These are phyloP conservation scores for Xiphorhynchus erythropygius DNA, from an alignment of 2,797 vertebrate genomes.

Conservation along the genomic window DNA sequence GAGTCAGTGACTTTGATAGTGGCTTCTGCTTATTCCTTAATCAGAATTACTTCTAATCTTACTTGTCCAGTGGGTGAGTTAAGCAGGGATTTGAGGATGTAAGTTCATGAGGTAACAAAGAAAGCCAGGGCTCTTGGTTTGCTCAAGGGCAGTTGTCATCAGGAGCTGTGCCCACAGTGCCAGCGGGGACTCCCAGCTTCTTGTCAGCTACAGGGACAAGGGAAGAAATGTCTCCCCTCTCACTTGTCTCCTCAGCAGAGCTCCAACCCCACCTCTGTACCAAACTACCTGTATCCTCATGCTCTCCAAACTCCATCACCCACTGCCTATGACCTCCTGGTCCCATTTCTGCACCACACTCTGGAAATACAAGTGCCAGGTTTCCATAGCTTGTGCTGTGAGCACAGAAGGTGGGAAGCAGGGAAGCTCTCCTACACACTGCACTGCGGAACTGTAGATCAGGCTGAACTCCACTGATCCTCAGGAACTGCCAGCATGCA, in stretches of 20 bases:
- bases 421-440: not conserved
- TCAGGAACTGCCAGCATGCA: not conserved
- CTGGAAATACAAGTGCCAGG: not conserved
- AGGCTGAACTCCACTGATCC: not conserved
- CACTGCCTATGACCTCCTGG: not conserved
- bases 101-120: not conserved
- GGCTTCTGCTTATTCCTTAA: not conserved
- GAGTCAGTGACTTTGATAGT: not conserved
- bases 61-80: not conserved
- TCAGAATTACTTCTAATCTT: not conserved
- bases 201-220: accelerated
- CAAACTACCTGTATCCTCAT: not conserved
- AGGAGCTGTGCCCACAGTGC: accelerated
- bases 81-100: not conserved
- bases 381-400: not conserved
- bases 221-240: not conserved
- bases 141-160: not conserved
- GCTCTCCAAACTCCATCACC: not conserved
- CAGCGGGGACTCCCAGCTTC: not conserved
- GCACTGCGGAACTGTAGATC: not conserved
- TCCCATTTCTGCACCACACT: not conserved
- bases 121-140: not conserved
- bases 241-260: not conserved
- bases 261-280: not conserved
- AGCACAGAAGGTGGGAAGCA: not conserved